Evolutionary conservation across 2,113 vertebrate species (phyloP), one percentile per base, ranked within the genome.

Genomic region (Genyomyrus donnyi): DNA sequence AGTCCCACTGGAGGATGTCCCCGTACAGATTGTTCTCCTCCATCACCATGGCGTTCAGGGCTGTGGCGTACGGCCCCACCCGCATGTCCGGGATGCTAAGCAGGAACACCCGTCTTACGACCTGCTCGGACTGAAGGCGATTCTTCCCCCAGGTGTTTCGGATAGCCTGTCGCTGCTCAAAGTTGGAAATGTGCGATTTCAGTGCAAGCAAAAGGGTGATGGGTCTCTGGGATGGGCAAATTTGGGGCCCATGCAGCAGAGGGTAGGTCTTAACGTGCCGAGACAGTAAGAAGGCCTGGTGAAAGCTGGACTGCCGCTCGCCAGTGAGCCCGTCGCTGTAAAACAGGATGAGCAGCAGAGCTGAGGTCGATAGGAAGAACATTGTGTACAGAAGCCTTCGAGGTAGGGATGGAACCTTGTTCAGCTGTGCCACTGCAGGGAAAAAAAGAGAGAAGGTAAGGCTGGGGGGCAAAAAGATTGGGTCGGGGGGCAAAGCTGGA

Each of bases 301-400:
- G 91, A 24, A 80, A 62, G 39, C 31, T 19, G 15, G 39, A 35
- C 24, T 74, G 46, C 66, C 50, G 2, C 3, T 52, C 46, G 1
- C 1, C 3, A 2, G 9, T 24, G 6, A 88, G 7, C 21, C 5
- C 15, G 19, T 58, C 21, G 11, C 10, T 42, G 56, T 88, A 88
- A 31, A 35, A 53, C 10, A 93, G 0, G 53, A 49, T 24, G 91
- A 90, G 27, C 95, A 88, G 62, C 89, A 91, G 53, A 31, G 52
- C 49, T 93, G 27, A 93, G 0, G 89, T 94, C 56, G 94, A 89
- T 89, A 96, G 90, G 91, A 96, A 39, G 93, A 95, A 92, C 5
- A 96, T 91, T 2, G 94, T 93, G n/a, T 31, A 8, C 31, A 45
- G 31, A 80, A 15, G 1, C 15, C 74, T 80, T 19, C 17, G 27